These are phyloP conservation scores for Iguana delicatissima DNA, from an alignment of 2,797 vertebrate species.

Conservation along the genomic window DNA sequence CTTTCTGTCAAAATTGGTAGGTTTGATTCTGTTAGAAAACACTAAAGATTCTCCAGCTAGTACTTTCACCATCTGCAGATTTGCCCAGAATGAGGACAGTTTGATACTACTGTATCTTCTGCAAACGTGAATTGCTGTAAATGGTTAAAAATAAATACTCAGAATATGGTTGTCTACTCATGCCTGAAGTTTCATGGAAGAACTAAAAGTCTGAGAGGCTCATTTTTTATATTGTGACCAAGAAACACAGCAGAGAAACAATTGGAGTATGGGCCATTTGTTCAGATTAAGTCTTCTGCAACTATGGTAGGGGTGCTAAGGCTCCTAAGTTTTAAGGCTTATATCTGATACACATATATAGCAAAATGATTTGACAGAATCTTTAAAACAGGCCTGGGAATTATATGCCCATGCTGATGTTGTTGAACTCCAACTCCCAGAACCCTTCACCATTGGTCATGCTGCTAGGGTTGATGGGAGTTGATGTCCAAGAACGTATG, in stretches of 20 bases:
- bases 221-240: not conserved
- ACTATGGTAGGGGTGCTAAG: not conserved
- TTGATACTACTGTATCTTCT: not conserved
- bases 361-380: not conserved
- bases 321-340: not conserved
- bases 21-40: not conserved
- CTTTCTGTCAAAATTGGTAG: not conserved
- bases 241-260: not conserved
- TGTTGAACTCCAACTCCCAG: too few relatives aligned
- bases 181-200: too few relatives aligned
- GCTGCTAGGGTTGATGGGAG: too few relatives aligned
- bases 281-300: not conserved
- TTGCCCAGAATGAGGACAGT: not conserved
- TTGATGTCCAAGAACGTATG: too few relatives aligned
- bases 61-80: not conserved
- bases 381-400: too few relatives aligned
- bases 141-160: not conserved
- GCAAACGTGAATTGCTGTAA: not conserved
- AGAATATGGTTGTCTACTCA: too few relatives aligned
- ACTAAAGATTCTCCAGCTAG: not conserved
- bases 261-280: not conserved
- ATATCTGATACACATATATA: not conserved
- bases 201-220: too few relatives aligned
- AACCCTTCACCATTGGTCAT: too few relatives aligned
- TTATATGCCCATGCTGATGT: too few relatives aligned